phyloP scores from a whole-genome alignment of 2,113 vertebrate species.

The Pimephales promelas region DNA sequence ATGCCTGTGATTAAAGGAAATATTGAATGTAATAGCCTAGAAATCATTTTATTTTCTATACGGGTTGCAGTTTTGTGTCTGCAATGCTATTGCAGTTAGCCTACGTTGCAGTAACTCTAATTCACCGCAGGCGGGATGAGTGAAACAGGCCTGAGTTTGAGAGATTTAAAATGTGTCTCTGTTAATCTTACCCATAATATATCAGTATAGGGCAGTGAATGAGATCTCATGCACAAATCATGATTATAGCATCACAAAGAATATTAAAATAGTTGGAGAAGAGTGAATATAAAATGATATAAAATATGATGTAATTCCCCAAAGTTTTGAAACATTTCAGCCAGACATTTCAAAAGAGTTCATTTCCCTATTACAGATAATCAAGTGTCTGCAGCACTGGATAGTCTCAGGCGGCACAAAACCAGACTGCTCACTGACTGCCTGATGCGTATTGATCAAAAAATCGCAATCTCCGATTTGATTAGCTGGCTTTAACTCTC shows the following conservation, averaged over 20 bases:
- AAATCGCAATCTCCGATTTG: neutral
- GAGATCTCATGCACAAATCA: slow-evolving; percentile 2
- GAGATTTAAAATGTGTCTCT: neutral
- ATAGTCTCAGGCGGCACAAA: neutral
- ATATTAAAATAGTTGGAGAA: slow-evolving; percentile 40
- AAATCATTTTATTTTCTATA: neutral
- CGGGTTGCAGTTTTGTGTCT: neutral
- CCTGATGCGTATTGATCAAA: slow-evolving; percentile 12
- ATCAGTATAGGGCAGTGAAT: neutral
- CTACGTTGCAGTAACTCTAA: neutral
- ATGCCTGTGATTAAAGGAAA: neutral
- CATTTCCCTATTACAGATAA: slow-evolving; percentile 45
- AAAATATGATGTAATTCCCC: slow-evolving; percentile 50
- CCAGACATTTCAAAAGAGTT: slow-evolving; percentile 31
- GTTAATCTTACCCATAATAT: slow-evolving; percentile 25
- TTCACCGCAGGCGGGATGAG: neutral
- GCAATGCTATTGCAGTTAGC: neutral
- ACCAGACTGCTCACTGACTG: slow-evolving; percentile 2
- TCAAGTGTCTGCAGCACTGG: slow-evolving; percentile 17
- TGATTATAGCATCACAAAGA: slow-evolving; percentile 34
- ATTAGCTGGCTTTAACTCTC: neutral
- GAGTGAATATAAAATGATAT: slow-evolving; percentile 38
- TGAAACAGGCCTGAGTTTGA: neutral
- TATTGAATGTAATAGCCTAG: neutral
- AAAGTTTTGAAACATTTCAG: slow-evolving; percentile 43